Evolutionary conservation across 2,888 invertebrate species (phyloP).

Genomic region (Sycophila texana): DNA sequence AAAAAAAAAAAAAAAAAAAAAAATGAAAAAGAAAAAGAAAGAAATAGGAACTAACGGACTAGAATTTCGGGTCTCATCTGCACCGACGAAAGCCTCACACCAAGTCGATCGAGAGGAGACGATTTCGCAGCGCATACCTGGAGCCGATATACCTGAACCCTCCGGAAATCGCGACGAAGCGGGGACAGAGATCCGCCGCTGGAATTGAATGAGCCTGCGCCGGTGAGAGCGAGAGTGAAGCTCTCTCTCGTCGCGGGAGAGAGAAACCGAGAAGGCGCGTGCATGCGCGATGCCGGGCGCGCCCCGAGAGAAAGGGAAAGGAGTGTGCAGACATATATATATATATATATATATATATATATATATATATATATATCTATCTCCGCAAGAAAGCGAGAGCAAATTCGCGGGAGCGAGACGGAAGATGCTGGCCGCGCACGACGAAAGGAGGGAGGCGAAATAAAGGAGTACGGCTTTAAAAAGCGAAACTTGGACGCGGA

Average conservation of each 20-base stretch:
- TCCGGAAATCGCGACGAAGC: constrained; percentile 1
- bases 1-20: neutral
- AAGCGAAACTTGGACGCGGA: constrained; percentile 38
- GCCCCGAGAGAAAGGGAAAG: constrained; percentile 47
- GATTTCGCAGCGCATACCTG: neutral
- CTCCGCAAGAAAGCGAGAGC: constrained; percentile 52
- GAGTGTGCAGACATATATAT: neutral
- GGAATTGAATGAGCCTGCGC: constrained; percentile 47
- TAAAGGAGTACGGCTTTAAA: constrained; percentile 32
- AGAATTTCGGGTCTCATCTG: constrained; percentile 21
- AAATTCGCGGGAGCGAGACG: constrained; percentile 40
- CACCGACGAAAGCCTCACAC: neutral
- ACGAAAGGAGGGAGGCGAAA: constrained; percentile 22
- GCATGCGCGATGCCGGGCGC: constrained; percentile 3
- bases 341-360: too few species aligned
- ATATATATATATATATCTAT: too few species aligned
- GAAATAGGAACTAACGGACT: constrained; percentile 7
- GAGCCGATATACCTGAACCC: neutral
- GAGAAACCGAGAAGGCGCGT: neutral
- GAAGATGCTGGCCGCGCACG: constrained; percentile 48
- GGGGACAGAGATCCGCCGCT: constrained; percentile 4
- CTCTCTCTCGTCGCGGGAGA: neutral
- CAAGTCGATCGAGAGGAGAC: neutral
- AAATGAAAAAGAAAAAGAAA: neutral
- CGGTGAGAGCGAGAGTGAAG: constrained; percentile 35